Base-by-base conservation (phyloP, 2,888 invertebrate species). In the Rhorus exstirpatorius region DNA sequence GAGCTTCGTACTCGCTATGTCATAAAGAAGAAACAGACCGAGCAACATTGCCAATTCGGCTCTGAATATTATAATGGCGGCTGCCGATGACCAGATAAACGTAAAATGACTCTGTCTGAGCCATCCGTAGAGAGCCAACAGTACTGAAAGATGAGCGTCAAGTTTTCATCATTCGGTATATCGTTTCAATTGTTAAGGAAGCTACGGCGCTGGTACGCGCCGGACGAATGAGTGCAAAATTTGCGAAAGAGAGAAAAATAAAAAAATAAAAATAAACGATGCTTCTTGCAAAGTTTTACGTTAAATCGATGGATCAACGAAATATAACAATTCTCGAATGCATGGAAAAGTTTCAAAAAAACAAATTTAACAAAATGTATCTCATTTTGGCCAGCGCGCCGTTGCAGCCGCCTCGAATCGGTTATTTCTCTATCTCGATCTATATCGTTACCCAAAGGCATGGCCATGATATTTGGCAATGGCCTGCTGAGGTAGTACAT, bases 401-500 rank as follows among this genome's bases (percentile, higher is more conserved):
- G 38, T 41, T 41, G 19, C 35, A 49, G 49, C 49, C 1, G 19
- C 35, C 49, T 67, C 31, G 38, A 41, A 63, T 65, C 44, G 3
- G 12, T 24, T 41, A 10, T 77, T 68, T 68, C 55, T 74, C 68
- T 81, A 76, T 65, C 75, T 65, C 70, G 49, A 81, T 71, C n/a
- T n/a, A n/a, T 4, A 71, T 81, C 44, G 71, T 94, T 95, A 99
- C 99, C 98, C 91, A 98, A 93, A 70, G 97, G 97, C 89, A 99
- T 93, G 46, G 97, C 98, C 95, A 99, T 97, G 38, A 97, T 97
- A 93, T 99, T 99, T 74, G 99, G 99, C 88, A 99, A 94, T 10
- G 99, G 96, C 81, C 99, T 95, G 89, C 98, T 97, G 93, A 98
- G 95, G 92, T 99, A 99, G 93, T 98, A 99, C 95, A 99, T 96